Evolutionary conservation across 2,113 vertebrate genomes (phyloP).

Genomic region (Eubucco bourcierii): DNA sequence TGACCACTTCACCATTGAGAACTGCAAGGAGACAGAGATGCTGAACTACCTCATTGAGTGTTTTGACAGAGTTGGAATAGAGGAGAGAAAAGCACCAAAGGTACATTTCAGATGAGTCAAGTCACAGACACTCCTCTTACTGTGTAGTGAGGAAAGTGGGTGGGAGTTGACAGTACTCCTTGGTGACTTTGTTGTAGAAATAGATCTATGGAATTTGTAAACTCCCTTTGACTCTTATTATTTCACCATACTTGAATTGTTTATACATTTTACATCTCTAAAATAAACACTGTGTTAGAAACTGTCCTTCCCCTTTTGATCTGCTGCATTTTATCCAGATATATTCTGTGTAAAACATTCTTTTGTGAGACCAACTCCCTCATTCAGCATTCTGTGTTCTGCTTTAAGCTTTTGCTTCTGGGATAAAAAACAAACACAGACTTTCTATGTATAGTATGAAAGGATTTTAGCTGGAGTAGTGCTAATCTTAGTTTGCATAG

Average conservation of each 20-base stretch:
- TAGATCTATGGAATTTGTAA: background rate
- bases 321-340: background rate
- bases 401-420: background rate
- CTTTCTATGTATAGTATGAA: background rate
- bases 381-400: background rate
- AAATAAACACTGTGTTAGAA: background rate
- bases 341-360: background rate
- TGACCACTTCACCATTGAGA: slow-evolving; percentile 96
- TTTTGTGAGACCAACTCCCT: background rate
- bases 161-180: background rate
- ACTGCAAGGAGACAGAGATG: slow-evolving; percentile 98
- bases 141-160: background rate
- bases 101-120: slow-evolving; percentile 59
- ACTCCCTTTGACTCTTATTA: background rate
- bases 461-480: background rate
- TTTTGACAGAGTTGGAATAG: slow-evolving; percentile 98
- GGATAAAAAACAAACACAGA: background rate
- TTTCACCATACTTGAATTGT: background rate
- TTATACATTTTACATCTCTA: background rate
- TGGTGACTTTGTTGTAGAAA: background rate
- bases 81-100: slow-evolving; percentile 99
- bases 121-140: background rate
- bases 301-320: background rate
- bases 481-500: background rate
- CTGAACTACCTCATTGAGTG: slow-evolving; percentile 99